phyloP scores from a whole-genome alignment of 2,113 vertebrate species.

The Megalops atlanticus region DNA sequence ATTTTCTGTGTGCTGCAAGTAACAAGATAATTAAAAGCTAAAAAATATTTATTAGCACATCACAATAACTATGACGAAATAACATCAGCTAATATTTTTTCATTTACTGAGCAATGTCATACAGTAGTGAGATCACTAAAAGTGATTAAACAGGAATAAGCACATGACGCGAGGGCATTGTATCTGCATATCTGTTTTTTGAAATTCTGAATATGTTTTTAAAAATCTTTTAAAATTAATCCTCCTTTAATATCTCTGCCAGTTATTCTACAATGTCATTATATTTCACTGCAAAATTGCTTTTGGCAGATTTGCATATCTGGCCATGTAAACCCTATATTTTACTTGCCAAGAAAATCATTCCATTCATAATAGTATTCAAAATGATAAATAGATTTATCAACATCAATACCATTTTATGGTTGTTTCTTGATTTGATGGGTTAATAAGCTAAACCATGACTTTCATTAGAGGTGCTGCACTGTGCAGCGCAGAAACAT shows the following conservation, averaged over 20 bases:
- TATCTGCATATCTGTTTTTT: not conserved
- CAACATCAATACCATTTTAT: not conserved
- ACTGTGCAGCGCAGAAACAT: conserved; percentile 3
- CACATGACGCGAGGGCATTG: not conserved
- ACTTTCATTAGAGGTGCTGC: too few relatives aligned
- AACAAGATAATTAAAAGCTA: not conserved
- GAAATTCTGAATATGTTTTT: not conserved
- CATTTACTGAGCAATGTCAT: not conserved
- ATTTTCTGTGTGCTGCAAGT: not conserved
- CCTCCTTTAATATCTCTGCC: not conserved
- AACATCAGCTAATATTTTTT: not conserved
- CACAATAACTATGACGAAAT: not conserved
- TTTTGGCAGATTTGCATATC: too few relatives aligned
- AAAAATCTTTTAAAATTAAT: not conserved
- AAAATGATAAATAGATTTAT: not conserved
- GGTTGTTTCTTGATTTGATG: not conserved
- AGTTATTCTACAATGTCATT: too few relatives aligned
- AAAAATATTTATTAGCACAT: not conserved
- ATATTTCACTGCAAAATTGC: too few relatives aligned
- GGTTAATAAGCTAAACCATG: too few relatives aligned
- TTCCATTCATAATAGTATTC: too few relatives aligned
- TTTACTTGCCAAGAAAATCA: too few relatives aligned
- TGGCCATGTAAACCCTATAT: too few relatives aligned
- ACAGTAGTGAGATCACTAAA: not conserved
- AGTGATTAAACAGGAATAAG: not conserved